Conservation (phyloP, 2,797 vertebrate species). For the Avahi laniger region DNA sequence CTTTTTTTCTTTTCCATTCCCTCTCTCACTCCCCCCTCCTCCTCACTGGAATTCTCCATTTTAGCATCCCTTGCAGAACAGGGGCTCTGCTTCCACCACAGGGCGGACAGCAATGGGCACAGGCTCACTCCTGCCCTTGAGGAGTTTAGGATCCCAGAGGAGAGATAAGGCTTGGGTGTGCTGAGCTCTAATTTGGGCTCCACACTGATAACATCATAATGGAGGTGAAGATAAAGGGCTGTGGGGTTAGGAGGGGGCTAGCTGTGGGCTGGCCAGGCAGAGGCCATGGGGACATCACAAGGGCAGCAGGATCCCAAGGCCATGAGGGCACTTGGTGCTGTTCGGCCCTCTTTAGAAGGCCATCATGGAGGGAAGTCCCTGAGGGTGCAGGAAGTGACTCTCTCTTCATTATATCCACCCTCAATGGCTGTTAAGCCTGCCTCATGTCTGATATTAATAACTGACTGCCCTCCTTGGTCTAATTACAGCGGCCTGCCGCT, state of each 20-base stretch:
- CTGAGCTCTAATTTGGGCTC: slow-evolving; percentile 20
- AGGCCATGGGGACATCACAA: not conserved
- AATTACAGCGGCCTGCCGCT: slow-evolving; percentile 45
- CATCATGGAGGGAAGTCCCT: not conserved
- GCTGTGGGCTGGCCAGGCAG: not conserved
- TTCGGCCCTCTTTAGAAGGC: not conserved
- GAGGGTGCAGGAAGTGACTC: slow-evolving; percentile 8
- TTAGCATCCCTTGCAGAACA: not conserved
- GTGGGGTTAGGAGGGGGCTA: not conserved
- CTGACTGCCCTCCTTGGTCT: slow-evolving; percentile 41
- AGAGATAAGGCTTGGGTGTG: not conserved
- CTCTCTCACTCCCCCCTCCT: not conserved
- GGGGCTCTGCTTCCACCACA: not conserved
- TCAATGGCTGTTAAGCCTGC: slow-evolving; percentile 28
- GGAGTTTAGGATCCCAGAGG: not conserved
- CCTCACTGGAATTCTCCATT: not conserved
- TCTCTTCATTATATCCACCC: slow-evolving; percentile 29
- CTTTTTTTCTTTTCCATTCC: not conserved
- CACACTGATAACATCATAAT: not conserved
- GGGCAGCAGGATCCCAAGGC: not conserved
- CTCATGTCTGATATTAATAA: slow-evolving; percentile 46
- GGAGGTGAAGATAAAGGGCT: not conserved
- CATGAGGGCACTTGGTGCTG: not conserved
- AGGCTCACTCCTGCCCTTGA: not conserved
- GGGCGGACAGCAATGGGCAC: not conserved